Conservation (phyloP, 2,888 invertebrate species). For the Drosophila differens region DNA sequence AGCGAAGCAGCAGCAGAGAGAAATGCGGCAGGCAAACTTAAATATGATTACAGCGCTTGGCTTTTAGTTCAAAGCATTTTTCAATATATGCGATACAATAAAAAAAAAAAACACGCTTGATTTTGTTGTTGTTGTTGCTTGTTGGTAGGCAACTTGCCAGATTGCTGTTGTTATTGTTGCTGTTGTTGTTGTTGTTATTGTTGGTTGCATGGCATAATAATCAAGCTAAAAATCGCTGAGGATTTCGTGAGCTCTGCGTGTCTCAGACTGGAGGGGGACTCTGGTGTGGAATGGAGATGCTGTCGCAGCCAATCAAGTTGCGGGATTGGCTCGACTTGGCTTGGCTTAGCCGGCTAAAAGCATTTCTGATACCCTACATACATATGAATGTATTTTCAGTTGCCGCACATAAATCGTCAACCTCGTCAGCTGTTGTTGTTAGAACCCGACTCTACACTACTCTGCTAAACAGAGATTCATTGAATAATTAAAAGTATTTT, state of each 20-base stretch:
- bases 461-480: background rate
- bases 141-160: conserved; percentile 9
- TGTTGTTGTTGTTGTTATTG: conserved; percentile 10
- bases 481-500: background rate
- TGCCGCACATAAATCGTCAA: background rate
- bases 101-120: conserved; percentile 20
- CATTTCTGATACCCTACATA: conserved; percentile 27
- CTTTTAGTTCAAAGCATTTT: conserved; percentile 71
- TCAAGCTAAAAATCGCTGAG: conserved; percentile 40
- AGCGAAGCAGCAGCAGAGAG: conserved; percentile 19
- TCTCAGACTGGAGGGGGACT: background rate
- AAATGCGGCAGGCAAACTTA: conserved; percentile 52
- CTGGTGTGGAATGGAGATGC: background rate
- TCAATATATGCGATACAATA: conserved; percentile 56
- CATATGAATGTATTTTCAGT: background rate
- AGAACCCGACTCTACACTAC: background rate
- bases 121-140: conserved; percentile 25
- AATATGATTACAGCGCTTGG: conserved; percentile 76
- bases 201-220: conserved; percentile 53
- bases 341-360: conserved; percentile 10
- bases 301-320: conserved; percentile 21
- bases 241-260: conserved; percentile 36
- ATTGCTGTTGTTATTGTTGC: conserved; percentile 12
- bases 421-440: background rate
- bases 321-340: conserved; percentile 10